Base-by-base conservation (phyloP, 1,140 invertebrate genomes). In the Drosophila mayri region DNA sequence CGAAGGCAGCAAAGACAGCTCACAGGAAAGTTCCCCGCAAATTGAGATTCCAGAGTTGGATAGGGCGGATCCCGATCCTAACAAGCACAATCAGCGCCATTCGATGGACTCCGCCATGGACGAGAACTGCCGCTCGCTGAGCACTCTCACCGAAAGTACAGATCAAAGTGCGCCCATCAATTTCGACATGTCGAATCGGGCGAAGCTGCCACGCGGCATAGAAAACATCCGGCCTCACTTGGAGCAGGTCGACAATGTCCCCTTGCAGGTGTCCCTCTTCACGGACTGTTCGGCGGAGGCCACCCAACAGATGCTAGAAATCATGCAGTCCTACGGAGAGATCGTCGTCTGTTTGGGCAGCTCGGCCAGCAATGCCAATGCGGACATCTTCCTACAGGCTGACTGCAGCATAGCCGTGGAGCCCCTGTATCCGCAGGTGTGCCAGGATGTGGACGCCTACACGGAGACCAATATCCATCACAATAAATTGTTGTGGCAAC, bases 181-280 rank as follows among this genome's bases (percentile, higher is more conserved):
- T 92, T 98, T 98, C 91, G 97, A 98, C 91, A 96, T 98, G 94
- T 97, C 96, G 10, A 99, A 99, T 93, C 77, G 97, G 95, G 97
- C 98, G 2, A 98, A 99, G 93, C 93, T 99, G 61, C 99, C 99
- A 1, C 95, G 97, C 57, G 99, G 99, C 35, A 99, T 99, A 74
- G 97, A 99, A 82, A 98, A 99, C 93, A 99, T 99, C 72, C 94
- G 98, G 25, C 98, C 98, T 1, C 99, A 99, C 93, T 95, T 99
- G 62, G 97, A 98, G 92, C 94, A 97, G 78, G 97, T 99, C 76
- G 99, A 99, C 92, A 99, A 99, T 94, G 98, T 99, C 38, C 99
- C 99, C 2, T 93, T 99, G 12, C 94, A 99, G 44, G 98, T 99
- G 2, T 99, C 98, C 0, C 94, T 99, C 1, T 99, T 99, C 91